phyloP scores from a whole-genome alignment of 2,888 invertebrate genomes.

The Cacoxenus indagator region DNA sequence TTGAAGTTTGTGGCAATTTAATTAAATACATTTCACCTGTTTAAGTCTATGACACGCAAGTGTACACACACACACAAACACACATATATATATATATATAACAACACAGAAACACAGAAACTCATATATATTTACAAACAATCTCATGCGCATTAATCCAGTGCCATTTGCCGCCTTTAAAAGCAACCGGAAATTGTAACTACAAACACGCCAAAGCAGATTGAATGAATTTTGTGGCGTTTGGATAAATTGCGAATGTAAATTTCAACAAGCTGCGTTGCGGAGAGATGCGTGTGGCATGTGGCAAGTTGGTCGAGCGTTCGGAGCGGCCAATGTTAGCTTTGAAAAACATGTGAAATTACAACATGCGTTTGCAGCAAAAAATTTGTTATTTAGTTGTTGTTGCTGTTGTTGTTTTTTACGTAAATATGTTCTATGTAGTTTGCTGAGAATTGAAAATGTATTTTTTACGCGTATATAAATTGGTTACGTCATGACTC shows the following conservation, averaged over 20 bases:
- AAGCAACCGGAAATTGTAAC: constrained; percentile 23
- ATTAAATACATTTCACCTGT: constrained; percentile 21
- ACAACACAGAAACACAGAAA: not conserved
- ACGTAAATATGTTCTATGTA: not conserved
- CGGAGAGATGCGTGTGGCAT: not conserved
- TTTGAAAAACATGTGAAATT: constrained; percentile 15
- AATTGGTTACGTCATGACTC: not conserved
- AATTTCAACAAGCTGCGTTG: not conserved
- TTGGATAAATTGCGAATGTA: constrained; percentile 16
- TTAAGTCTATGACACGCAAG: constrained; percentile 17
- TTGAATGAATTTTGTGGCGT: constrained; percentile 20
- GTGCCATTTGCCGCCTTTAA: constrained; percentile 11
- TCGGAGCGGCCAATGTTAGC: not conserved
- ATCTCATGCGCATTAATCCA: constrained; percentile 17
- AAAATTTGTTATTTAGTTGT: not conserved
- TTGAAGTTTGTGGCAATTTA: constrained; percentile 11
- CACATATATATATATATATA: not conserved
- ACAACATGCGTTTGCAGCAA: not conserved
- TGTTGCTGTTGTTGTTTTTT: not conserved
- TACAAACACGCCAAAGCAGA: constrained; percentile 18
- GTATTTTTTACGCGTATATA: not conserved
- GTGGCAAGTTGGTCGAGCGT: not conserved
- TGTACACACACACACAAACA: not conserved
- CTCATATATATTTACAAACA: not conserved
- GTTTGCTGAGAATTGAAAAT: not conserved